These are phyloP conservation scores for Brachyptera risi DNA, from an alignment of 2,888 invertebrate genomes.

Conservation along the genomic window DNA sequence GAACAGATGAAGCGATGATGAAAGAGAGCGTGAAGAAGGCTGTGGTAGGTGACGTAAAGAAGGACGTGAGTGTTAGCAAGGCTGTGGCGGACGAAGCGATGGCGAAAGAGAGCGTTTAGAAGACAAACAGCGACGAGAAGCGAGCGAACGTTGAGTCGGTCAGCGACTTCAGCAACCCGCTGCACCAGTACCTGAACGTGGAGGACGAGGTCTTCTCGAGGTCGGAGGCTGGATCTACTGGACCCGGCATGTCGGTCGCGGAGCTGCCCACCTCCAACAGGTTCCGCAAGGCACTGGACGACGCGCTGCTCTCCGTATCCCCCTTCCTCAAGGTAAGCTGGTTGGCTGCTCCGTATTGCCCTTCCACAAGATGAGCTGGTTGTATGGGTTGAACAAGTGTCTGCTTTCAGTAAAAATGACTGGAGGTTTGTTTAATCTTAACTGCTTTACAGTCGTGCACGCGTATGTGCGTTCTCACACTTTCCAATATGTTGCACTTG, in stretches of 20 bases:
- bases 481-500: too few species aligned
- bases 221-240: neutral
- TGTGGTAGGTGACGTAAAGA: neutral
- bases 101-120: slow-evolving; percentile 29
- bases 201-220: slow-evolving; percentile 45
- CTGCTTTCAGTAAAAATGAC: too few species aligned
- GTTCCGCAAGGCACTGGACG: slow-evolving; percentile 70
- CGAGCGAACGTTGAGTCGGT: slow-evolving; percentile 50
- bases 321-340: slow-evolving; percentile 66
- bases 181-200: slow-evolving; percentile 54
- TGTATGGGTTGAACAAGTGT: too few species aligned
- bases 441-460: too few species aligned
- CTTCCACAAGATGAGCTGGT: too few species aligned
- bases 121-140: slow-evolving; percentile 29
- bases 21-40: neutral
- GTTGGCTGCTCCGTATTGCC: too few species aligned
- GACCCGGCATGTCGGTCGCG: slow-evolving; percentile 44
- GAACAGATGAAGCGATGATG: too few species aligned
- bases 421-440: too few species aligned
- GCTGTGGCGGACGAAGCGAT: neutral
- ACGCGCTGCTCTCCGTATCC: slow-evolving; percentile 74
- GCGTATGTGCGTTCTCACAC: too few species aligned
- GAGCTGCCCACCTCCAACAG: slow-evolving; percentile 61
- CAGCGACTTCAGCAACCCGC: slow-evolving; percentile 79
- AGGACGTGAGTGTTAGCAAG: neutral